phyloP scores from a whole-genome alignment of 1,140 invertebrate species.

The Drosophila parvula region DNA sequence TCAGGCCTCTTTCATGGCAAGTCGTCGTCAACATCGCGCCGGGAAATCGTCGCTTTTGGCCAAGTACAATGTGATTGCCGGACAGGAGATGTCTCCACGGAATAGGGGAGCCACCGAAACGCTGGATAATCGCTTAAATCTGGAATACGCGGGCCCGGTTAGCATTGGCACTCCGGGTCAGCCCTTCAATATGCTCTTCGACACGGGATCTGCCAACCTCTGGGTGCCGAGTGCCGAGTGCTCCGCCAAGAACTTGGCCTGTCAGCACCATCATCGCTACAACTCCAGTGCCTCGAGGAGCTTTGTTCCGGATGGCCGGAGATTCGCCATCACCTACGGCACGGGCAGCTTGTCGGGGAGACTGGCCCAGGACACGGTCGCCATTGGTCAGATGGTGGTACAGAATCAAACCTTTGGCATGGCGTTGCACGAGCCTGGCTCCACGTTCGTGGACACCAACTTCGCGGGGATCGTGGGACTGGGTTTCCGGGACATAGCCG shows the following conservation, averaged over 20 bases:
- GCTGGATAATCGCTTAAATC: conserved; percentile 41
- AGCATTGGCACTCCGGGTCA: conserved; percentile 96
- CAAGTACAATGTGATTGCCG: conserved; percentile 38
- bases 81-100: neutral
- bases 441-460: conserved; percentile 95
- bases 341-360: conserved; percentile 42
- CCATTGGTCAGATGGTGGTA: conserved; percentile 87
- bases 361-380: conserved; percentile 48
- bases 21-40: conserved; percentile 33
- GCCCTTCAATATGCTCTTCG: conserved; percentile 76
- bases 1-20: conserved; percentile 48
- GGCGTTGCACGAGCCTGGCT: conserved; percentile 94
- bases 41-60: conserved; percentile 25
- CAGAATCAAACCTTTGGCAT: conserved; percentile 96
- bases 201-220: conserved; percentile 55
- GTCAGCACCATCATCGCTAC: conserved; percentile 53
- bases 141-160: conserved; percentile 89
- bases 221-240: conserved; percentile 58
- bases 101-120: conserved; percentile 35
- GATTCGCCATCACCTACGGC: conserved; percentile 50
- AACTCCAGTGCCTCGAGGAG: conserved; percentile 34
- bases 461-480: conserved; percentile 98
- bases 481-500: conserved; percentile 93
- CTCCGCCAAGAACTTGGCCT: conserved; percentile 39
- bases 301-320: conserved; percentile 37